phyloP scores from a whole-genome alignment of 2,888 invertebrate species.

The Rhingia rostrata region DNA sequence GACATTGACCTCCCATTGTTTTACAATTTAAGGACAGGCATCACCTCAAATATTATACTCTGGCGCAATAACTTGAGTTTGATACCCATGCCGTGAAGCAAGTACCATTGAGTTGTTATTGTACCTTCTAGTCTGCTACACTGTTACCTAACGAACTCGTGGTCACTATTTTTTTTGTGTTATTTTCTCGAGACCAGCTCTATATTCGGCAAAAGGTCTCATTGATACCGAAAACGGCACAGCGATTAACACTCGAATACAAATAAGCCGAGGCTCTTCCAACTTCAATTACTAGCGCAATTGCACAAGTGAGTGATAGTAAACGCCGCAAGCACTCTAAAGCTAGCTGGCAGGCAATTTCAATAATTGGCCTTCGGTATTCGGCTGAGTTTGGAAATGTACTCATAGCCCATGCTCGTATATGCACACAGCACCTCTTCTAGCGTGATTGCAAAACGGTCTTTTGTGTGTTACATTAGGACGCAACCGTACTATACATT shows the following conservation, averaged over 20 bases:
- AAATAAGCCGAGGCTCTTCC: constrained; percentile 65
- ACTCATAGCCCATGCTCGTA: neutral
- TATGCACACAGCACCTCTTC: constrained; percentile 46
- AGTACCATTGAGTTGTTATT: constrained; percentile 17
- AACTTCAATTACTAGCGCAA: constrained; percentile 55
- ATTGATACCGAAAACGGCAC: constrained; percentile 58
- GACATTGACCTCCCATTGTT: constrained; percentile 64
- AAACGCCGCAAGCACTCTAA: constrained; percentile 21
- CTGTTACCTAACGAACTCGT: constrained; percentile 17
- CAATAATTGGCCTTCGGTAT: constrained; percentile 70
- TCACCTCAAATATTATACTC: constrained; percentile 19
- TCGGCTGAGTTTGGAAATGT: constrained; percentile 43
- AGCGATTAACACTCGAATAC: constrained; percentile 48
- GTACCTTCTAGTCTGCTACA: neutral
- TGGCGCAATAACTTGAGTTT: constrained; percentile 42
- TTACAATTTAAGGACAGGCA: constrained; percentile 30
- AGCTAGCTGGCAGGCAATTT: constrained; percentile 45
- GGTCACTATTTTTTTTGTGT: constrained; percentile 36
- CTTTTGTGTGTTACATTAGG: constrained; percentile 45
- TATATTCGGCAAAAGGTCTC: constrained; percentile 26
- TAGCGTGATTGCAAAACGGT: constrained; percentile 41
- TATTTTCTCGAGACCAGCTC: constrained; percentile 15
- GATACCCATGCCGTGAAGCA: constrained; percentile 32
- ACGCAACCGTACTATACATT: constrained; percentile 49
- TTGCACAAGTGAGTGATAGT: constrained; percentile 60